These are phyloP conservation scores for Venustaconcha ellipsiformis DNA, from an alignment of 1,140 invertebrate species.

Conservation along the genomic window DNA sequence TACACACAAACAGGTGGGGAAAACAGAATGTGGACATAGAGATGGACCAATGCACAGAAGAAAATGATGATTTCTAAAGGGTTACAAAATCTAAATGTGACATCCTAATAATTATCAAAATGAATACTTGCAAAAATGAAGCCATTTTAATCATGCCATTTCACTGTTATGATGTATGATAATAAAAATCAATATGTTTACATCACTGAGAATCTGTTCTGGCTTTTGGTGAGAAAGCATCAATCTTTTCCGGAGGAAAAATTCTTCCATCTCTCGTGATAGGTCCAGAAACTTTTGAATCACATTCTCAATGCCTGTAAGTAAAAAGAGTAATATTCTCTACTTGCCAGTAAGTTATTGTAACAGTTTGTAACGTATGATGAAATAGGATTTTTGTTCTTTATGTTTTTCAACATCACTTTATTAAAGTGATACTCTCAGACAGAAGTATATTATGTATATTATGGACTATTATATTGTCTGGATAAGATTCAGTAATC, in stretches of 20 bases:
- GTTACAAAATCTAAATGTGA: too few species aligned
- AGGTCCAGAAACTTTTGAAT: slow-evolving; percentile 88
- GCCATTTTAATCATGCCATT: too few species aligned
- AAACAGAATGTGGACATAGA: too few species aligned
- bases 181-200: slow-evolving; percentile 47
- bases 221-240: slow-evolving; percentile 90
- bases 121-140: too few species aligned
- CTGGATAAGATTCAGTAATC: neutral
- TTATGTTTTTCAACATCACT: neutral
- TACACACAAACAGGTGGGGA: too few species aligned
- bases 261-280: slow-evolving; percentile 92
- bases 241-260: slow-evolving; percentile 93
- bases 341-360: neutral
- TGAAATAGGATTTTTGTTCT: neutral
- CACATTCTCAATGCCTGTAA: slow-evolving; percentile 85
- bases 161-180: too few species aligned
- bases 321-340: neutral
- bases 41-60: too few species aligned
- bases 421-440: too few species aligned
- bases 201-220: slow-evolving; percentile 90
- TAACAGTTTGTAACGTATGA: neutral
- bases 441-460: neutral
- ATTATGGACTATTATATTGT: neutral
- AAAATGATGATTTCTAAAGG: too few species aligned
- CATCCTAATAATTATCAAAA: too few species aligned